These are phyloP conservation scores for Micoletzkya japonica DNA, from an alignment of 2,888 invertebrate genomes.

Conservation along the genomic window DNA sequence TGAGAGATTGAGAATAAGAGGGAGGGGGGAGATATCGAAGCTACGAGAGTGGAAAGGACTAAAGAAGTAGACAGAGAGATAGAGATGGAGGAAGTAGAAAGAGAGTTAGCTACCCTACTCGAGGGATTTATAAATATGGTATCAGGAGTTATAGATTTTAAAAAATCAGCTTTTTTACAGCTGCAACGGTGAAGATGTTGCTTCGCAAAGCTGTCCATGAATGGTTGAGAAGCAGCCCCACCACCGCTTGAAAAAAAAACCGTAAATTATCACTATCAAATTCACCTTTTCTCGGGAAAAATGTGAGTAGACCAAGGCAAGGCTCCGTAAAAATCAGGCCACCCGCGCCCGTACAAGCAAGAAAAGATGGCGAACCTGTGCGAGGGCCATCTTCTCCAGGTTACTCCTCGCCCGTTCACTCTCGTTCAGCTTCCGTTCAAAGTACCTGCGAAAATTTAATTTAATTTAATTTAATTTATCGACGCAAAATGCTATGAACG, in stretches of 20 bases:
- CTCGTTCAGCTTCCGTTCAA: slow-evolving; percentile 34
- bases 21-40: background rate
- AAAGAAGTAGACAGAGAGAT: background rate
- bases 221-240: too few species aligned
- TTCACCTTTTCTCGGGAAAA: background rate
- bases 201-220: too few species aligned
- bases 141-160: too few species aligned
- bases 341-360: too few species aligned
- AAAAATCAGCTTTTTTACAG: background rate
- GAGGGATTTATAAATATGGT: too few species aligned
- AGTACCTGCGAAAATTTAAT: slow-evolving; percentile 22
- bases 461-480: background rate
- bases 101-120: too few species aligned
- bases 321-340: background rate
- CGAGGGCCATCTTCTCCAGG: slow-evolving; percentile 64
- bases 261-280: background rate
- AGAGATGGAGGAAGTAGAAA: too few species aligned
- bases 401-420: slow-evolving; percentile 75
- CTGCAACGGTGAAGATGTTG: background rate
- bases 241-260: too few species aligned
- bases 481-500: background rate
- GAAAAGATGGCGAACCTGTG: slow-evolving; percentile 55
- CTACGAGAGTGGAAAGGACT: background rate
- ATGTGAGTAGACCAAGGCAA: background rate
- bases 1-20: slow-evolving; percentile 12